phyloP scores from a whole-genome alignment of 2,113 vertebrate species.

The Poecilia latipinna region DNA sequence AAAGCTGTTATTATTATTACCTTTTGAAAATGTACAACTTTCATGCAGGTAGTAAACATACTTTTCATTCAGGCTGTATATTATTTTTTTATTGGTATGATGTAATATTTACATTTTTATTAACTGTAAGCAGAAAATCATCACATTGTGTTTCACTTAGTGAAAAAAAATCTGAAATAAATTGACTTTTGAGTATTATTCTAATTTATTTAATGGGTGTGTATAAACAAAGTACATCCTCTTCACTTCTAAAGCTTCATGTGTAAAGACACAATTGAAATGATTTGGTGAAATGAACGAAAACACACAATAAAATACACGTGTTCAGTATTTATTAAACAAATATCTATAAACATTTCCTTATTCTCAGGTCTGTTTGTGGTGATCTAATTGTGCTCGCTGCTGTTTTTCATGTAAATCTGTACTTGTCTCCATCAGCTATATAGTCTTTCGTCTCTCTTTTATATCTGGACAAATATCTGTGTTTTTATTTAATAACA shows the following conservation, averaged over 20 bases:
- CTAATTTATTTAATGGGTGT: no score
- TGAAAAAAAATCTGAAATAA: no score
- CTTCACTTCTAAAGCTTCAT: not conserved
- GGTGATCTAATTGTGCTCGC: not conserved
- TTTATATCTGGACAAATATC: not conserved
- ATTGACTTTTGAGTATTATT: no score
- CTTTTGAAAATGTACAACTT: no score
- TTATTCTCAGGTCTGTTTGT: not conserved
- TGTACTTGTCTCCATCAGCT: not conserved
- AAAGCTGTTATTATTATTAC: no score
- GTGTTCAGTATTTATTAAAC: not conserved
- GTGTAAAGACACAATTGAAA: not conserved
- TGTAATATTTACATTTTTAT: no score
- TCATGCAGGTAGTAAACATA: no score
- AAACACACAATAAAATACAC: not conserved
- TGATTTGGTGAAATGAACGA: not conserved
- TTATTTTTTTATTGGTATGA: no score
- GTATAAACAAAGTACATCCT: not conserved
- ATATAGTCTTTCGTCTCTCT: not conserved
- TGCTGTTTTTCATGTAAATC: not conserved
- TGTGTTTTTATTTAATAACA: not conserved
- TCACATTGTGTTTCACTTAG: no score
- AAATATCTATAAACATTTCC: not conserved
- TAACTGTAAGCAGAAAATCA: no score
- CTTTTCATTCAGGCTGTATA: no score